Base-by-base conservation (phyloP, 2,888 invertebrate genomes). In the Coelogynopora nodosa region DNA sequence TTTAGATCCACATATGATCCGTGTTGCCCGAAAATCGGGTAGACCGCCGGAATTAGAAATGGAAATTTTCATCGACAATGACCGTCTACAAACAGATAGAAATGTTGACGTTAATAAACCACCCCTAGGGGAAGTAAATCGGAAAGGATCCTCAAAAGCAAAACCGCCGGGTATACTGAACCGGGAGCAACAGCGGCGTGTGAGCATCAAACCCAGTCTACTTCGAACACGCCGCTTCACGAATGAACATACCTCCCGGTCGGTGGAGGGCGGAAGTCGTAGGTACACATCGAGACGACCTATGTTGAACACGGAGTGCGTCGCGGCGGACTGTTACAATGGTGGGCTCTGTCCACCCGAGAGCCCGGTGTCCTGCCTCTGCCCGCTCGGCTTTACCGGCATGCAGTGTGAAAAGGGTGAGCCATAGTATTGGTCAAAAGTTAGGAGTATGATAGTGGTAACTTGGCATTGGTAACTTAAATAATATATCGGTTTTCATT, bases 1-100 rank as follows among this genome's bases (percentile, higher is more conserved):
- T n/a, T n/a, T n/a, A n/a, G n/a, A n/a, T n/a, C n/a, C n/a, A n/a
- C n/a, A n/a, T n/a, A n/a, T n/a, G n/a, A n/a, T n/a, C n/a, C n/a
- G n/a, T n/a, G n/a, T n/a, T n/a, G n/a, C n/a, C n/a, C n/a, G n/a
- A n/a, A n/a, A n/a, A n/a, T n/a, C n/a, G n/a, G n/a, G n/a, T n/a
- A n/a, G n/a, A n/a, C 74, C 74, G 5, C 74, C 74, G 2, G 74
- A 74, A 23, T 23, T 74, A 23, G 74, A 74, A 74, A 74, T 74
- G 74, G 74, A 74, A 74, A 74, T 74, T 23, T 74, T 74, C 74
- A 74, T 74, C 27, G 74, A 74, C 74, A 74, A 74, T 74, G 10
- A 13, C 74, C 5, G 23, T 26, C 74, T 49, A 49, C 5, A 49
- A 18, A 49, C 5, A 18, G 49, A 49, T 5, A 49, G 18, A 49